Evolutionary conservation across 2,888 invertebrate species (phyloP).

Genomic region (Drosophila silvestris): DNA sequence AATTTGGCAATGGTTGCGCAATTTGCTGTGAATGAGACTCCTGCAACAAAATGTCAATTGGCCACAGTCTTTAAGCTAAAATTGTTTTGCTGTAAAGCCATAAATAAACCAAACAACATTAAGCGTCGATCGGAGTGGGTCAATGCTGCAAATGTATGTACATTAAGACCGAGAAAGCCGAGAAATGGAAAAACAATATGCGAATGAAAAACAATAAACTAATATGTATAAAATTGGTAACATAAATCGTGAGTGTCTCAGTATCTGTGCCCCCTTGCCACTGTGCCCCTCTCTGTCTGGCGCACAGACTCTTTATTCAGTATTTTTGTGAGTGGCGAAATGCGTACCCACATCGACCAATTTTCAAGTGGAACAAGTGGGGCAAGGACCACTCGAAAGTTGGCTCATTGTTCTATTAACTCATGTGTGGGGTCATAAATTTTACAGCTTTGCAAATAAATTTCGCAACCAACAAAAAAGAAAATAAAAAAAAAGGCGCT

Average conservation of each 20-base stretch:
- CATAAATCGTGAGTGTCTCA: slow-evolving; percentile 44
- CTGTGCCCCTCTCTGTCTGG: not conserved
- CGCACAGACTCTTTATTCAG: not conserved
- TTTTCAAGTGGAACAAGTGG: slow-evolving; percentile 37
- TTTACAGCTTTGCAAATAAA: slow-evolving; percentile 78
- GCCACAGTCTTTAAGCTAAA: slow-evolving; percentile 27
- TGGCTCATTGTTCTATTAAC: slow-evolving; percentile 74
- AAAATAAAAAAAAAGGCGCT: slow-evolving; percentile 1
- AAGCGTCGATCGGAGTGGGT: slow-evolving; percentile 24
- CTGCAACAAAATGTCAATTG: slow-evolving; percentile 15
- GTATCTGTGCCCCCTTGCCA: not conserved
- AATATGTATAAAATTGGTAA: slow-evolving; percentile 52
- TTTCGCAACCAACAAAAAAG: slow-evolving; percentile 38
- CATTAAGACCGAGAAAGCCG: slow-evolving; percentile 7
- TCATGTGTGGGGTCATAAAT: slow-evolving; percentile 77
- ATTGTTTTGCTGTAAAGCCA: slow-evolving; percentile 38
- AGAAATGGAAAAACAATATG: slow-evolving; percentile 5
- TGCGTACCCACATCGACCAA: slow-evolving; percentile 39
- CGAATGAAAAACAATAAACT: slow-evolving; percentile 56
- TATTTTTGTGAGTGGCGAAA: slow-evolving; percentile 13
- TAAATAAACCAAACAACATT: slow-evolving; percentile 40
- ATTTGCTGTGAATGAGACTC: not conserved
- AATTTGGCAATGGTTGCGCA: not conserved
- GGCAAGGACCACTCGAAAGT: slow-evolving; percentile 39
- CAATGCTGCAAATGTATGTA: slow-evolving; percentile 33